phyloP scores from a whole-genome alignment of 1,140 invertebrate genomes.

The Drosophila pseudoobscura region DNA sequence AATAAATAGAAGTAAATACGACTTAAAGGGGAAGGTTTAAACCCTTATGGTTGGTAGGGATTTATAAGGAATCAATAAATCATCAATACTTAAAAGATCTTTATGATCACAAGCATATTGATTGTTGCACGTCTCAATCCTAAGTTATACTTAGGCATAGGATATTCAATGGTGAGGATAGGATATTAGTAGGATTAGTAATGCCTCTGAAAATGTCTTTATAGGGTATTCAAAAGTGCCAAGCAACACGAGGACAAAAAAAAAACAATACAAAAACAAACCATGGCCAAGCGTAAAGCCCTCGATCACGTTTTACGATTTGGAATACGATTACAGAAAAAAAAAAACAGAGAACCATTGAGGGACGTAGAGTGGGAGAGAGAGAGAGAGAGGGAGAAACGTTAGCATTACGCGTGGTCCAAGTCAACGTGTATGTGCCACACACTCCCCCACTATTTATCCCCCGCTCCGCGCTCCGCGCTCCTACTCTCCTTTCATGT shows the following conservation, averaged over 20 bases:
- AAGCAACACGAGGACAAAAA: slow-evolving; percentile 41
- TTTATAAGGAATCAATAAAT: no score
- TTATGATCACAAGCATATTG: no score
- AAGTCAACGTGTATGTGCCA: slow-evolving; percentile 34
- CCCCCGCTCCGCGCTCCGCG: background rate
- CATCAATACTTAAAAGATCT: no score
- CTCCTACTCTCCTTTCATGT: background rate
- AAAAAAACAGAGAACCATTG: slow-evolving; percentile 19
- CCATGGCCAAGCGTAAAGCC: slow-evolving; percentile 67
- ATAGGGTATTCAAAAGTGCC: slow-evolving; percentile 50
- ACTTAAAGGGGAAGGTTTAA: no score
- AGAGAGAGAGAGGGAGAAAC: slow-evolving; percentile 30
- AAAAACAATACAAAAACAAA: slow-evolving; percentile 37
- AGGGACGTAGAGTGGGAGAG: background rate
- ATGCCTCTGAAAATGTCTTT: background rate
- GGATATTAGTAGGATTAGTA: no score
- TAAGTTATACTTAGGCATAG: no score
- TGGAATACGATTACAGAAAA: slow-evolving; percentile 68
- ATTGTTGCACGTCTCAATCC: no score
- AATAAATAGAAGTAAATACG: no score
- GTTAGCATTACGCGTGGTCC: slow-evolving; percentile 69
- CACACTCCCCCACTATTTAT: slow-evolving; percentile 2
- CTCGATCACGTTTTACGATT: slow-evolving; percentile 80
- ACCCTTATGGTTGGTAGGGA: no score
- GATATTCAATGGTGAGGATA: no score